Percentiles rank a stretch among this genome's conserved stretches.
Conservation (phyloP, 2,113 vertebrate species). For the Atlantisia rogersi region DNA sequence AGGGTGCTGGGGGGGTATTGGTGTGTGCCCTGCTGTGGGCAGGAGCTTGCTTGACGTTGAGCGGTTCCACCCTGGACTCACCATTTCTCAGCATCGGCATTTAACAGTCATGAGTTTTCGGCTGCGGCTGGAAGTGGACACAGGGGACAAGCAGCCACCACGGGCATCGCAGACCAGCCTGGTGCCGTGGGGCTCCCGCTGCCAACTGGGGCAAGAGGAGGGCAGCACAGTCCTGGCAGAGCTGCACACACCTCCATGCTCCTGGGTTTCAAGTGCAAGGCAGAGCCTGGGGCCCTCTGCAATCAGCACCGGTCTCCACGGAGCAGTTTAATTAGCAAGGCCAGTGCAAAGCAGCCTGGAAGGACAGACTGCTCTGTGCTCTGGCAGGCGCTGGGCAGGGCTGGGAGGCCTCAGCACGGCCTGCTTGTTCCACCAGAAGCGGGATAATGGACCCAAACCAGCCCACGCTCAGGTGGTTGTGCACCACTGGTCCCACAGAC, state of each 20-base stretch:
- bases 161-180: background rate
- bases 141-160: background rate
- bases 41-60: background rate
- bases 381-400: background rate
- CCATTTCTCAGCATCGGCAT: background rate
- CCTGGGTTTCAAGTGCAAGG: background rate
- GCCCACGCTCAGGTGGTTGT: accelerated
- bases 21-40: background rate
- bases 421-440: background rate
- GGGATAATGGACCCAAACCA: background rate
- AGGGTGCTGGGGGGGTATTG: background rate
- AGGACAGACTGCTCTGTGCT: background rate
- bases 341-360: background rate
- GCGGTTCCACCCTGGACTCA: accelerated
- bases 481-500: accelerated
- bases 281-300: background rate
- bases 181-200: accelerated
- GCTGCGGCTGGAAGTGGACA: background rate
- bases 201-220: background rate
- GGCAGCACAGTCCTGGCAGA: background rate
- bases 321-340: background rate
- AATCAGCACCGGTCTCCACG: background rate
- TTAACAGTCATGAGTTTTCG: accelerated
- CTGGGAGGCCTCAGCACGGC: background rate
- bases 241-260: accelerated